Percentiles rank a stretch among this genome's conserved stretches.
phyloP scores from a whole-genome alignment of 2,797 vertebrate species.

The Mormyrops boulengeri region DNA sequence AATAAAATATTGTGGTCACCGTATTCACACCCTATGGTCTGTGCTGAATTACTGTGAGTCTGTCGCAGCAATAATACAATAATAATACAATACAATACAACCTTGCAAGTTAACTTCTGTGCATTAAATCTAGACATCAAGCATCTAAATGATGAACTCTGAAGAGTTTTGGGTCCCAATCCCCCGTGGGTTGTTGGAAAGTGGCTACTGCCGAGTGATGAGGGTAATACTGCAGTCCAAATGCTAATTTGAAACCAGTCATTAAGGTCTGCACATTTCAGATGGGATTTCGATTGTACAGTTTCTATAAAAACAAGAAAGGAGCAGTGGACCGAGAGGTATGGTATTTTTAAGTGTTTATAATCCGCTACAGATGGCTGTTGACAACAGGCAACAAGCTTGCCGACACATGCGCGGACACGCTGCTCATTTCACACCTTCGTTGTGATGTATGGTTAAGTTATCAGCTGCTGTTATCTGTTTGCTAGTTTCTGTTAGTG shows the following conservation, averaged over 20 bases:
- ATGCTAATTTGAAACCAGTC: neutral
- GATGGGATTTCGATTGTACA: neutral
- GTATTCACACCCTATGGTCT: neutral
- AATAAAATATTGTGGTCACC: neutral
- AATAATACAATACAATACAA: neutral
- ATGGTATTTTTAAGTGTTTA: neutral
- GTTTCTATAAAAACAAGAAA: neutral
- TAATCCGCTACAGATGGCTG: neutral
- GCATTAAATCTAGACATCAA: neutral
- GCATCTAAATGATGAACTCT: neutral
- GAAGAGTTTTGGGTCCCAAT: neutral
- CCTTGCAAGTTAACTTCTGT: neutral
- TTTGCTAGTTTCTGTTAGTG: constrained; percentile 23
- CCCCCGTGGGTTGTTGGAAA: neutral
- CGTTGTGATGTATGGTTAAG: neutral
- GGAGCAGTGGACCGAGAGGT: neutral
- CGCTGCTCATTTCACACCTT: neutral
- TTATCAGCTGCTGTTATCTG: constrained; percentile 34
- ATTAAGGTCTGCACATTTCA: neutral
- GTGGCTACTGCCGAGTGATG: neutral
- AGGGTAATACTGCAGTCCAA: neutral
- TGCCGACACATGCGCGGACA: neutral
- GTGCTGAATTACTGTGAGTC: neutral
- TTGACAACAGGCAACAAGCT: neutral
- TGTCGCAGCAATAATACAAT: neutral